Evolutionary conservation across 2,888 invertebrate species (phyloP).

Genomic region (Pachydiplax longipennis): DNA sequence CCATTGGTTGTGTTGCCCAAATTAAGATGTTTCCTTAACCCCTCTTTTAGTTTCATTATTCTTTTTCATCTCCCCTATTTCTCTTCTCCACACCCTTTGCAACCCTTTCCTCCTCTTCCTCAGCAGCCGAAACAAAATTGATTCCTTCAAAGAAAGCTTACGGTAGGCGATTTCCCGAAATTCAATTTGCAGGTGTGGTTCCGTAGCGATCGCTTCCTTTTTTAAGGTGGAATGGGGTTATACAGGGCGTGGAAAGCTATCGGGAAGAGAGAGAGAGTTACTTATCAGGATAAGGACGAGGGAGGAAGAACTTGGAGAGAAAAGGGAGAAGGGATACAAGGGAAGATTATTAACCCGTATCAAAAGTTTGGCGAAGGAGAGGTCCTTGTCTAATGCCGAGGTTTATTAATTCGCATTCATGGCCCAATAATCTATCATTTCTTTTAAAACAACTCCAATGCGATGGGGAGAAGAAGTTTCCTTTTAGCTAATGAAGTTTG

Average conservation of each 20-base stretch:
- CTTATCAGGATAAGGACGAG: not conserved
- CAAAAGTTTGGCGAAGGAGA: not conserved
- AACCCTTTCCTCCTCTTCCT: not conserved
- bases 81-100: not conserved
- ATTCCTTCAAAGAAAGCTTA: not conserved
- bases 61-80: not conserved
- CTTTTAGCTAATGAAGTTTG: not conserved
- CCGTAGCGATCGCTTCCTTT: not conserved
- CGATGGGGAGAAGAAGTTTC: not conserved
- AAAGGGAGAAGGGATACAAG: not conserved
- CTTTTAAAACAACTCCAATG: not conserved
- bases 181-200: not conserved
- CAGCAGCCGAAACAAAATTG: conserved; percentile 6
- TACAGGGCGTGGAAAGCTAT: not conserved
- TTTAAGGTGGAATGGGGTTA: not conserved
- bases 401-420: not conserved
- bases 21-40: not conserved
- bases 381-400: not conserved
- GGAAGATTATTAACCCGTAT: not conserved
- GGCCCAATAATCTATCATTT: not conserved
- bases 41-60: not conserved
- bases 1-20: not conserved
- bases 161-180: not conserved
- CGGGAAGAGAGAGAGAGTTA: not conserved
- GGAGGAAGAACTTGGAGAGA: not conserved